Evolutionary conservation across 2,113 vertebrate genomes (phyloP).

Genomic region (Ia io): DNA sequence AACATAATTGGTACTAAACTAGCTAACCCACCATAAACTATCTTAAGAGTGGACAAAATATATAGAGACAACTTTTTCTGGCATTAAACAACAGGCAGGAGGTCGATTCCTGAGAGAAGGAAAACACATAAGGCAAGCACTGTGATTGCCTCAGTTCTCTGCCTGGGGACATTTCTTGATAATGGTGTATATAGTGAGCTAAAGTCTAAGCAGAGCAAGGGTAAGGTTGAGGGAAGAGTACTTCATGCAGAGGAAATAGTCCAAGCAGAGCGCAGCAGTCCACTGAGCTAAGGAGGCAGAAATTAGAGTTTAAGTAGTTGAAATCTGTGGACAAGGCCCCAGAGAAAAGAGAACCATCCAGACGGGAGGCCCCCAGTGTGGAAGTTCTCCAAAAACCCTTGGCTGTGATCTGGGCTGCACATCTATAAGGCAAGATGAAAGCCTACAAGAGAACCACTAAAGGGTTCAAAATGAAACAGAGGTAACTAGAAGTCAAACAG

Average conservation of each 20-base stretch:
- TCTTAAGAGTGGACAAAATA: not conserved
- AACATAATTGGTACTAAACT: not conserved
- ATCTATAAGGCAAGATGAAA: not conserved
- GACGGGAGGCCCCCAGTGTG: not conserved
- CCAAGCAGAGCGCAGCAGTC: not conserved
- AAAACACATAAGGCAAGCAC: not conserved
- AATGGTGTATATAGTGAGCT: not conserved
- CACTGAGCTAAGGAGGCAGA: not conserved
- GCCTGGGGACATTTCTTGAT: not conserved
- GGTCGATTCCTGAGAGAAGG: not conserved
- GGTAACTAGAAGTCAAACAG: not conserved
- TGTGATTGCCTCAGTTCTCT: not conserved
- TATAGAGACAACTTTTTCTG: not conserved
- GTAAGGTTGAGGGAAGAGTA: not conserved
- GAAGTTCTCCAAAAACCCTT: not conserved
- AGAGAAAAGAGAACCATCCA: not conserved
- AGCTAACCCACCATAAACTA: not conserved
- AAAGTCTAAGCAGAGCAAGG: not conserved
- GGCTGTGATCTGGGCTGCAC: not conserved
- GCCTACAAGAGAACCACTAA: not conserved
- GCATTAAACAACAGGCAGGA: not conserved
- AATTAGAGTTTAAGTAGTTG: not conserved
- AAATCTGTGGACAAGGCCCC: not conserved
- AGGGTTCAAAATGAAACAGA: not conserved
- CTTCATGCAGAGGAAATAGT: not conserved